Evolutionary conservation across 1,140 invertebrate genomes (phyloP).

Genomic region (Planococcus citri): DNA sequence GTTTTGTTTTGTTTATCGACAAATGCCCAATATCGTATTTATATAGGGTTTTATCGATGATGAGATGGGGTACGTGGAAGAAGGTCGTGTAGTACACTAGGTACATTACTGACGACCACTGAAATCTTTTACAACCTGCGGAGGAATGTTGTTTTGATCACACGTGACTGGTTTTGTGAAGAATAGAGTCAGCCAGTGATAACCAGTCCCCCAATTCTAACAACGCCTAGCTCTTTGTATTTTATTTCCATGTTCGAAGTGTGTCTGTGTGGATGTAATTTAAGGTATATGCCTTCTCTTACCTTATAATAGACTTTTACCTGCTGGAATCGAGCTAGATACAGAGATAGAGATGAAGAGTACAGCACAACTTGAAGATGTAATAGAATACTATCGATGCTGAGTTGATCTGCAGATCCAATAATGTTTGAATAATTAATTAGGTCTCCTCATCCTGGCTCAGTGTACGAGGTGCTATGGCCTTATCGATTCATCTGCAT

Average conservation of each 20-base stretch:
- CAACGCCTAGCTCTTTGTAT: conserved; percentile 6
- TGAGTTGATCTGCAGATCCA: neutral
- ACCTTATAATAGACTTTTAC: neutral
- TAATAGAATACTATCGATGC: neutral
- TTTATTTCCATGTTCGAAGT: neutral
- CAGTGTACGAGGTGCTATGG: neutral
- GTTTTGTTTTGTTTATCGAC: too few species aligned
- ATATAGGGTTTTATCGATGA: too few species aligned
- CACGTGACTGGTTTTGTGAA: conserved; percentile 6
- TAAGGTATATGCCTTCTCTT: neutral
- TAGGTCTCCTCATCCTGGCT: neutral
- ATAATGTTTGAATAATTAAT: conserved; percentile 8
- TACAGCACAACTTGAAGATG: neutral
- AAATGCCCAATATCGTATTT: too few species aligned
- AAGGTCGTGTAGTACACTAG: neutral
- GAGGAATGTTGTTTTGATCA: neutral
- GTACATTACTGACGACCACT: neutral
- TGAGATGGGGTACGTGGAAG: too few species aligned
- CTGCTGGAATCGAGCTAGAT: too few species aligned
- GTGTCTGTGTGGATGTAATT: too few species aligned
- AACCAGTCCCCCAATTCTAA: conserved; percentile 1
- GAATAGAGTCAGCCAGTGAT: neutral
- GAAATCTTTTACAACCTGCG: conserved; percentile 6
- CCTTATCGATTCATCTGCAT: too few species aligned
- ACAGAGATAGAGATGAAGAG: too few species aligned